These are phyloP conservation scores for Stenodema calcarata DNA, from an alignment of 2,888 invertebrate genomes.

Conservation along the genomic window DNA sequence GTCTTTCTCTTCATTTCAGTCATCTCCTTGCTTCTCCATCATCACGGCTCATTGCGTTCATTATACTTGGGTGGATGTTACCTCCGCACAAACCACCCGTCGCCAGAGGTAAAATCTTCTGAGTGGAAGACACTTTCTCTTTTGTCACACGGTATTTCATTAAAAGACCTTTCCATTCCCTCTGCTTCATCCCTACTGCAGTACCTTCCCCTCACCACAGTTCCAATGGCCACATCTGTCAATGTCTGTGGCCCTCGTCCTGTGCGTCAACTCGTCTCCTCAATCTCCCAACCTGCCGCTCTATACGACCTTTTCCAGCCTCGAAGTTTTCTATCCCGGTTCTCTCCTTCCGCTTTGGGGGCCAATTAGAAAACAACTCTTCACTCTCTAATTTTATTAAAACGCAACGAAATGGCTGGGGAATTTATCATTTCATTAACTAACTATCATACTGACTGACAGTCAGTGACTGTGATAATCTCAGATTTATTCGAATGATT, in stretches of 20 bases:
- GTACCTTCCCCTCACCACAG: background rate
- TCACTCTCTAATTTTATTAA: too few species aligned
- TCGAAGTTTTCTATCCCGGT: background rate
- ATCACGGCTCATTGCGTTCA: constrained; percentile 42
- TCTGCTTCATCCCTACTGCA: background rate
- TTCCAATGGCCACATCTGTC: background rate
- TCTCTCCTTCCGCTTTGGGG: background rate
- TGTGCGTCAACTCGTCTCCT: background rate
- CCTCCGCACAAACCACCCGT: background rate
- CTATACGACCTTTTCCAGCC: background rate
- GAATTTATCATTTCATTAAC: too few species aligned
- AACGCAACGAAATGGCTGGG: too few species aligned
- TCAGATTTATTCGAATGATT: too few species aligned
- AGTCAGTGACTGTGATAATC: too few species aligned
- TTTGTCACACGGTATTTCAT: constrained; percentile 19
- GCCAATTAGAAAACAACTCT: too few species aligned
- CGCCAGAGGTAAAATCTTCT: constrained; percentile 1
- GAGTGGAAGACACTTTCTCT: constrained; percentile 1
- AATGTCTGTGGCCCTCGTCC: background rate
- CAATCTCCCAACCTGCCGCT: background rate
- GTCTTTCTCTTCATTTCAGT: background rate
- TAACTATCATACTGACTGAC: too few species aligned
- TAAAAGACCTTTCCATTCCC: constrained; percentile 5
- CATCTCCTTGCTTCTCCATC: background rate
- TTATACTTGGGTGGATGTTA: constrained; percentile 20